These are phyloP conservation scores for Tachina grossa DNA, from an alignment of 2,888 invertebrate genomes.

Conservation along the genomic window DNA sequence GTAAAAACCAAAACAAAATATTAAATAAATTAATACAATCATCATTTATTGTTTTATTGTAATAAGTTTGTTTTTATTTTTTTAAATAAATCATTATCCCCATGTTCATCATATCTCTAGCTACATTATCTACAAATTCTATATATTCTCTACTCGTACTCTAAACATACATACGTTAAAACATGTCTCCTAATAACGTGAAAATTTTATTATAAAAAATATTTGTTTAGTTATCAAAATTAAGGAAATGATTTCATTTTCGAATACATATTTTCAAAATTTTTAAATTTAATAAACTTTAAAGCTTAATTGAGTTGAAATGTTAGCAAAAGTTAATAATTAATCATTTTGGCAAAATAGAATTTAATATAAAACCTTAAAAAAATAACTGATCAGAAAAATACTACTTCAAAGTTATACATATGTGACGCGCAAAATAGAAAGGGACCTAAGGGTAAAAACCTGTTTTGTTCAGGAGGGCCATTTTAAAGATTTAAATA, in stretches of 20 bases:
- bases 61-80: constrained; percentile 58
- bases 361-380: background rate
- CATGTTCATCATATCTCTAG: constrained; percentile 20
- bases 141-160: constrained; percentile 18
- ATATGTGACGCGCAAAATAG: no score
- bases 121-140: constrained; percentile 24
- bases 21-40: constrained; percentile 26
- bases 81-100: constrained; percentile 9
- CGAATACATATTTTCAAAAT: constrained; percentile 11
- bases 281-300: constrained; percentile 36
- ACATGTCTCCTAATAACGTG: constrained; percentile 27
- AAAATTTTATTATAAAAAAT: background rate
- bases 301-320: constrained; percentile 36
- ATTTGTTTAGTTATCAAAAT: constrained; percentile 39
- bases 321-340: constrained; percentile 42
- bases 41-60: constrained; percentile 54
- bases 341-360: constrained; percentile 47
- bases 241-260: background rate
- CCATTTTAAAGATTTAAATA: no score
- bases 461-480: no score
- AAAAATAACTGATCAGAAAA: constrained; percentile 2
- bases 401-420: constrained; percentile 38
- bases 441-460: no score
- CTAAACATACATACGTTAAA: constrained; percentile 24
- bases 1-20: constrained; percentile 38